Percentiles rank a stretch among this genome's conserved stretches.
These are phyloP conservation scores for Ormyrus rosae DNA, from an alignment of 2,888 invertebrate species.

Conservation along the genomic window DNA sequence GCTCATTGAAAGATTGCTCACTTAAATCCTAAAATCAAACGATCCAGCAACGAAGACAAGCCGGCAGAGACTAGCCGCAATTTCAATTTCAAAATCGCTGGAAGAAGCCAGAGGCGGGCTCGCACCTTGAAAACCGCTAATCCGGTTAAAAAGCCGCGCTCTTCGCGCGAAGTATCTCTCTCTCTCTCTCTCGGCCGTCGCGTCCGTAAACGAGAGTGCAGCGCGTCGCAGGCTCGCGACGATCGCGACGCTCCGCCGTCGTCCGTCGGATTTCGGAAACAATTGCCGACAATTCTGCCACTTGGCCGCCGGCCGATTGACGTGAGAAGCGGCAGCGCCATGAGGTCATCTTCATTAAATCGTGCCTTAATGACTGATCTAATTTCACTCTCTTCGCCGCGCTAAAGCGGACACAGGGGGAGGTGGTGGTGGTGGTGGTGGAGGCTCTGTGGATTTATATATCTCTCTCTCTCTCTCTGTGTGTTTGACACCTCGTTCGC, in stretches of 20 bases:
- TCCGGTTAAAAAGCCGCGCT: conserved; percentile 24
- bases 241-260: conserved; percentile 65
- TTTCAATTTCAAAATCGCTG: too few relatives aligned
- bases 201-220: conserved; percentile 36
- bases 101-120: not conserved
- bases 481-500: not conserved
- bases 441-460: too few relatives aligned
- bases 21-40: too few relatives aligned
- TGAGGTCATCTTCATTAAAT: conserved; percentile 77
- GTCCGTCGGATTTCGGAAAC: conserved; percentile 76
- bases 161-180: too few relatives aligned
- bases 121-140: conserved; percentile 46
- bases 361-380: conserved; percentile 75
- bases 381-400: conserved; percentile 67
- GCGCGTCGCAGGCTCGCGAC: conserved; percentile 46
- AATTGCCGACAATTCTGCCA: conserved; percentile 76
- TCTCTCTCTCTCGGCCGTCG: too few relatives aligned
- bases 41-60: too few relatives aligned
- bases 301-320: conserved; percentile 73
- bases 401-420: too few relatives aligned
- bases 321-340: conserved; percentile 70
- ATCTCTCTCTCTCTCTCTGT: not conserved
- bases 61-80: too few relatives aligned
- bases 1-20: too few relatives aligned
- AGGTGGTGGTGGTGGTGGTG: too few relatives aligned